These are phyloP conservation scores for Heliconius nattereri DNA, from an alignment of 1,140 invertebrate species.

Conservation along the genomic window DNA sequence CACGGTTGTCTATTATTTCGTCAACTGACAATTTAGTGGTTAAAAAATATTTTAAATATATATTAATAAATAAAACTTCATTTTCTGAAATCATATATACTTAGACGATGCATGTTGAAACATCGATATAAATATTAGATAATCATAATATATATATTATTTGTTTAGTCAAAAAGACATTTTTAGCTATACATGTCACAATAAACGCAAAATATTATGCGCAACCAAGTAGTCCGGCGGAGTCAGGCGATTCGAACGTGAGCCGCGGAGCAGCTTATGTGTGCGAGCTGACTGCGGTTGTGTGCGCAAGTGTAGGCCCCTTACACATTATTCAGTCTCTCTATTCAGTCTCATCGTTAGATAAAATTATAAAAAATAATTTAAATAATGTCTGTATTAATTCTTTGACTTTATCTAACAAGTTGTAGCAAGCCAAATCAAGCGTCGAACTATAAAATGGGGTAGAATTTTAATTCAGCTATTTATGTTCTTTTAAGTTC, in stretches of 20 bases:
- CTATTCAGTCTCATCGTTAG: neutral
- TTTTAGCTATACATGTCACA: neutral
- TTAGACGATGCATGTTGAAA: neutral
- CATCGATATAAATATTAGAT: neutral
- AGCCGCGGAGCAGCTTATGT: constrained; percentile 34
- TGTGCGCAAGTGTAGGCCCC: neutral
- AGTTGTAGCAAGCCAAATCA: no score
- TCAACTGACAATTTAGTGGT: neutral
- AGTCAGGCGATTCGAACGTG: constrained; percentile 59
- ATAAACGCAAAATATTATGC: neutral
- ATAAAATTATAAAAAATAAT: neutral
- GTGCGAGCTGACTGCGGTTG: constrained; percentile 15
- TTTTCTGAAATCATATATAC: neutral
- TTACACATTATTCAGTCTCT: no score
- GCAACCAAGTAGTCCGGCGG: constrained; percentile 6
- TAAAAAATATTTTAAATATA: no score
- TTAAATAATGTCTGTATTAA: no score
- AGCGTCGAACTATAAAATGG: no score
- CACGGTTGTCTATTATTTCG: neutral
- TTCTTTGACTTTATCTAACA: no score
- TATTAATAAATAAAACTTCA: no score
- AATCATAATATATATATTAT: neutral
- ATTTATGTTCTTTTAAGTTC: no score
- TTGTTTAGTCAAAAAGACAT: neutral
- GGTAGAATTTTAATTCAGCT: no score